These are phyloP conservation scores for Drosophila fulvimacula DNA, from an alignment of 2,888 invertebrate species.

Conservation along the genomic window DNA sequence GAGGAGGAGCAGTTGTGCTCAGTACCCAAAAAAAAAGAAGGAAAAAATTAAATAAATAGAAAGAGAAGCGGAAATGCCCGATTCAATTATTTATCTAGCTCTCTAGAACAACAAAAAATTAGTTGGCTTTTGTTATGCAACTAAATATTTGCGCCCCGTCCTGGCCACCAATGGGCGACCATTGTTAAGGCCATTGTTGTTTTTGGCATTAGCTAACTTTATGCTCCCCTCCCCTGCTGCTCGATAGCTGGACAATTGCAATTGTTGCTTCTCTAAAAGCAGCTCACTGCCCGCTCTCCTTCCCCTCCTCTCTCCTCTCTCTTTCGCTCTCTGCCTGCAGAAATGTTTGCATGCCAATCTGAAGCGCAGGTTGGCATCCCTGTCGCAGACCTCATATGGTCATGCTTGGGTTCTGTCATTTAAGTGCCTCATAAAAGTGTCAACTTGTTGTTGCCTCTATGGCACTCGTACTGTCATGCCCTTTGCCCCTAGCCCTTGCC, in stretches of 20 bases:
- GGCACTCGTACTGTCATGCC: conserved; percentile 54
- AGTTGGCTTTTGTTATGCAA: conserved; percentile 72
- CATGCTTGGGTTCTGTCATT: conserved; percentile 77
- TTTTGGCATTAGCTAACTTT: conserved; percentile 58
- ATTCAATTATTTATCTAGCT: conserved; percentile 77
- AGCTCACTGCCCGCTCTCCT: conserved; percentile 2
- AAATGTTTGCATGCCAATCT: conserved; percentile 79
- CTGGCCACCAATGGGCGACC: conserved; percentile 27
- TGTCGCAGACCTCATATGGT: conserved; percentile 48
- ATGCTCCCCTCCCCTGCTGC: background rate
- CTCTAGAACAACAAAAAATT: conserved; percentile 56
- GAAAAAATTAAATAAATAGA: background rate
- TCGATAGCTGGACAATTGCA: conserved; percentile 66
- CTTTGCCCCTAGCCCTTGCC: conserved; percentile 24
- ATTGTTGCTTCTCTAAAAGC: conserved; percentile 68
- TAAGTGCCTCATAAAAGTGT: conserved; percentile 82
- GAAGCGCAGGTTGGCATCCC: conserved; percentile 54
- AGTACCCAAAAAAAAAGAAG: conserved; percentile 22
- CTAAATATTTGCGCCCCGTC: conserved; percentile 63
- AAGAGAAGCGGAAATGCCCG: conserved; percentile 64
- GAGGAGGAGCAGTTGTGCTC: conserved; percentile 12
- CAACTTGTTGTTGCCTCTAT: conserved; percentile 75
- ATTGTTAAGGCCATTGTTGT: conserved; percentile 63
- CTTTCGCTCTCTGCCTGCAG: background rate
- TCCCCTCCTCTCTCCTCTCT: background rate